phyloP scores from a whole-genome alignment of 2,797 vertebrate species.

The Urophycis tenuis region DNA sequence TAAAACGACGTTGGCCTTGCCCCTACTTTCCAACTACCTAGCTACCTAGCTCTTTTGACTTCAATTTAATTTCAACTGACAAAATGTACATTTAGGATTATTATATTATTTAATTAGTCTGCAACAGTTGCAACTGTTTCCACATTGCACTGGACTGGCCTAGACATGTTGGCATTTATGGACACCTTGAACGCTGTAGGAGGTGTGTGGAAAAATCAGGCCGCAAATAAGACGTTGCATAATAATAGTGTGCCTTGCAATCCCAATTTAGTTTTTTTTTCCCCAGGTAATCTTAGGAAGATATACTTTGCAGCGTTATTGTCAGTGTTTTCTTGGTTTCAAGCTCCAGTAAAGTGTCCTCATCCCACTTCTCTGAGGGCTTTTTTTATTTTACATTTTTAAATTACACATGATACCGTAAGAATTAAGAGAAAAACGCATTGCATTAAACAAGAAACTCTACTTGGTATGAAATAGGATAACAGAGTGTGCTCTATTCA shows the following conservation, averaged over 20 bases:
- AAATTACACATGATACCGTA: neutral
- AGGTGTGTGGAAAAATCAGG: neutral
- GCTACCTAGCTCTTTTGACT: neutral
- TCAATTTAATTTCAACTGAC: neutral
- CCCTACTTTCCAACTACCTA: too few relatives aligned
- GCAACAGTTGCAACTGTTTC: too few relatives aligned
- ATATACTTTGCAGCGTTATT: neutral
- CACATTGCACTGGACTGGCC: too few relatives aligned
- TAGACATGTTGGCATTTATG: too few relatives aligned
- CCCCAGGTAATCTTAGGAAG: neutral
- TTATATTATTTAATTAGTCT: neutral
- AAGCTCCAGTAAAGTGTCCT: neutral
- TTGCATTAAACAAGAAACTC: too few relatives aligned
- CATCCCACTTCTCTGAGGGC: neutral
- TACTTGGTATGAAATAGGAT: too few relatives aligned
- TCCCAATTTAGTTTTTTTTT: too few relatives aligned
- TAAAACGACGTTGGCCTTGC: neutral
- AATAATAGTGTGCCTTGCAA: neutral
- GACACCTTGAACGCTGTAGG: too few relatives aligned
- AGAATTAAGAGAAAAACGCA: neutral
- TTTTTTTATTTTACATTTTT: too few relatives aligned
- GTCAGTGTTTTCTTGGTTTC: neutral
- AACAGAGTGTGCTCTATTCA: too few relatives aligned
- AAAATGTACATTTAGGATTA: neutral
- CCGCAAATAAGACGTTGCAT: neutral